Evolutionary conservation across 1,140 invertebrate genomes (phyloP).

Genomic region (Colletes latitarsis): DNA sequence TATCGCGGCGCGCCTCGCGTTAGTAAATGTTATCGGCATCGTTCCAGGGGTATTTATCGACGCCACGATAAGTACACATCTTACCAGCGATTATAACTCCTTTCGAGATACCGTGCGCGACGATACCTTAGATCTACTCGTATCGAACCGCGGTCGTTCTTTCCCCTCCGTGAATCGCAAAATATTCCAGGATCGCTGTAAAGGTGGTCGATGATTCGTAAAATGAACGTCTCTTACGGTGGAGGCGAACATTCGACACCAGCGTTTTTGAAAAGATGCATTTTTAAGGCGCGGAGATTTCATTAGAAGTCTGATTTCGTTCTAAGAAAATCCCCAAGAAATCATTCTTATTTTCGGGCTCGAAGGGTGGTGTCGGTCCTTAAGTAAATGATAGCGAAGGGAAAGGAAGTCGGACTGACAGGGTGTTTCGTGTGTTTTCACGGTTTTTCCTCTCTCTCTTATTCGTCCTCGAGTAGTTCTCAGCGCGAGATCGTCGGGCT

Average conservation of each 20-base stretch:
- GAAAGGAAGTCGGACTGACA: constrained; percentile 1
- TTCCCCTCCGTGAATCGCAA: background rate
- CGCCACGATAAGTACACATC: constrained; percentile 17
- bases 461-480: constrained; percentile 17
- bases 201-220: too few species aligned
- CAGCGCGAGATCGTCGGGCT: background rate
- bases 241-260: too few species aligned
- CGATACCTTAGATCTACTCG: background rate
- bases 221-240: too few species aligned
- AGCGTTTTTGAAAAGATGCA: too few species aligned
- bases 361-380: background rate
- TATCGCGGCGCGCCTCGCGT: constrained; percentile 11
- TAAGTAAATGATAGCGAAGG: constrained; percentile 17
- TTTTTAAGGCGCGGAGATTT: background rate
- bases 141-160: background rate
- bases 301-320: too few species aligned
- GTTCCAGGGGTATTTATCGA: constrained; percentile 38
- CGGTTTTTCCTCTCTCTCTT: background rate
- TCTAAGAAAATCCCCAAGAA: too few species aligned
- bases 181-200: background rate
- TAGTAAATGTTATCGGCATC: constrained; percentile 50
- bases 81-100: constrained; percentile 28
- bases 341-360: background rate
- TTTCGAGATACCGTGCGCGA: constrained; percentile 14
- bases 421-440: background rate